phyloP scores from a whole-genome alignment of 2,113 vertebrate genomes.

The Pontoporia blainvillei region DNA sequence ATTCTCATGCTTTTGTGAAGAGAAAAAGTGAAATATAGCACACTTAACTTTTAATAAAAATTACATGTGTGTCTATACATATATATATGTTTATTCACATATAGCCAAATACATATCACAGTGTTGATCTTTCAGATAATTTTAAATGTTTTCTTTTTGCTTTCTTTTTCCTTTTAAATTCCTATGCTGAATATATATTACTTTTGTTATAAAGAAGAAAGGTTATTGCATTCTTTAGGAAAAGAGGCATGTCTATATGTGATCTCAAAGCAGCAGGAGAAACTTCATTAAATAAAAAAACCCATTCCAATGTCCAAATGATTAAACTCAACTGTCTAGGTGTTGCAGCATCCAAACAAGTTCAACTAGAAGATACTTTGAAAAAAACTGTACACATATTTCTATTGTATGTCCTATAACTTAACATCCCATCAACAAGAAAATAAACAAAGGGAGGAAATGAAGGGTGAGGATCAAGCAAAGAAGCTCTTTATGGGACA shows the following conservation, averaged over 20 bases:
- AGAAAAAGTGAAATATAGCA: not conserved
- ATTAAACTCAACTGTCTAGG: not conserved
- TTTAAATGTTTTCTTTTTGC: not conserved
- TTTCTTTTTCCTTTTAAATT: not conserved
- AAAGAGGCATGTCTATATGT: not conserved
- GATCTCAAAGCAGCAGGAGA: constrained; percentile 1
- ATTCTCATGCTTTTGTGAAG: not conserved
- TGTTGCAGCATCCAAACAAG: not conserved
- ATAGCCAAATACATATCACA: not conserved
- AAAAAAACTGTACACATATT: not conserved
- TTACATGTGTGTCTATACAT: not conserved
- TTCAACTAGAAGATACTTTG: not conserved
- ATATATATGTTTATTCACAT: not conserved
- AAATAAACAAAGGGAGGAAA: not conserved
- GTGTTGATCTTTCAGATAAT: not conserved
- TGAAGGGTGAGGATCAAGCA: not conserved
- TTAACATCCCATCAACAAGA: not conserved
- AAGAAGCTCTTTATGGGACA: not conserved
- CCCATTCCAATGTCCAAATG: not conserved
- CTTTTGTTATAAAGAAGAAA: not conserved
- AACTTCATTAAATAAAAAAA: not conserved
- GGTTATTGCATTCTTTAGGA: not conserved
- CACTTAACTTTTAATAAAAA: not conserved
- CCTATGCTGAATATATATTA: not conserved
- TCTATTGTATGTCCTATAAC: not conserved